Conservation (phyloP, 2,888 invertebrate species). For the Nemotelus nigrinus region DNA sequence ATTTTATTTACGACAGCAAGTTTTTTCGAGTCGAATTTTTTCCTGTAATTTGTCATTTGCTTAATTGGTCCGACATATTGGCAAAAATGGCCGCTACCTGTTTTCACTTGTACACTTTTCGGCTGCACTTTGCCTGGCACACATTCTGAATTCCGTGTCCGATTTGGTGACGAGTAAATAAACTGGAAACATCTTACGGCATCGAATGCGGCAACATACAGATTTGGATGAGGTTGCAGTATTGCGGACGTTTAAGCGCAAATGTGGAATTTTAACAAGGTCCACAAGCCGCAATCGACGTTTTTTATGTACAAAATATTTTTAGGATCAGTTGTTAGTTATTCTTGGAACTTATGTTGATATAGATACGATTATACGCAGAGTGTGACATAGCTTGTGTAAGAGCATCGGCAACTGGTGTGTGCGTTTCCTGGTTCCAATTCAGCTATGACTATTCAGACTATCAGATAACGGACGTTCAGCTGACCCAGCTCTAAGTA, state of each 20-base stretch:
- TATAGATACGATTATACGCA: too few relatives aligned
- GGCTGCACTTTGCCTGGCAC: constrained; percentile 33
- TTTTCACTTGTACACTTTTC: constrained; percentile 31
- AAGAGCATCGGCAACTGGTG: too few relatives aligned
- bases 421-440: too few relatives aligned
- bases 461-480: too few relatives aligned
- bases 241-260: constrained; percentile 33
- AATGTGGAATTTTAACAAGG: constrained; percentile 59
- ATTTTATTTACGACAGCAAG: constrained; percentile 17
- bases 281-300: constrained; percentile 57
- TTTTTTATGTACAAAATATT: too few relatives aligned
- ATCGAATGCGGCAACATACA: constrained; percentile 18
- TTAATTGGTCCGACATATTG: constrained; percentile 46
- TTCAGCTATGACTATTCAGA: too few relatives aligned
- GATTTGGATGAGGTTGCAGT: not conserved
- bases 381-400: too few relatives aligned
- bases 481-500: too few relatives aligned
- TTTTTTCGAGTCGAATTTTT: constrained; percentile 37
- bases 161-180: constrained; percentile 34
- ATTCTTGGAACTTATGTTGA: too few relatives aligned
- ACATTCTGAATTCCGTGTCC: constrained; percentile 33
- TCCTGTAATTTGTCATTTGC: constrained; percentile 49
- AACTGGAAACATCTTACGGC: constrained; percentile 35
- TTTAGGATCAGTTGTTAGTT: too few relatives aligned
- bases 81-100: constrained; percentile 47